These are phyloP conservation scores for Sitophilus oryzae DNA, from an alignment of 1,140 invertebrate genomes.

Conservation along the genomic window DNA sequence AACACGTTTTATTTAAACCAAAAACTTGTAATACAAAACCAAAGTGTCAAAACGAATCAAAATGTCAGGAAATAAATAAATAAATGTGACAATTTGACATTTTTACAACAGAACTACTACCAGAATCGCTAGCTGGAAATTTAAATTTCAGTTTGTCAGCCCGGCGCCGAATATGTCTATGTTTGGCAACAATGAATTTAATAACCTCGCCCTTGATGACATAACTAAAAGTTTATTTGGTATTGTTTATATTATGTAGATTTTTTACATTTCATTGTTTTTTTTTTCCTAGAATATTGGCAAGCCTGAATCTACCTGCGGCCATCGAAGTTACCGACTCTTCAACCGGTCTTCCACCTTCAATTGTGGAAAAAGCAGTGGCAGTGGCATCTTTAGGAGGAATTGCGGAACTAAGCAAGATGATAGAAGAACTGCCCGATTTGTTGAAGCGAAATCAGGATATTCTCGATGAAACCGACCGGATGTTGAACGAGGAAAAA, in stretches of 20 bases:
- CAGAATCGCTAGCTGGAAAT: too few species aligned
- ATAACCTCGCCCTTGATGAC: too few species aligned
- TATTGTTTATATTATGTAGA: neutral
- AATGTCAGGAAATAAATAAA: too few species aligned
- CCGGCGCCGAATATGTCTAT: too few species aligned
- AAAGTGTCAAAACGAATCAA: too few species aligned
- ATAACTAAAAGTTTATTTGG: too few species aligned
- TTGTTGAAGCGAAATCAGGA: conserved; percentile 88
- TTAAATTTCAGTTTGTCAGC: too few species aligned
- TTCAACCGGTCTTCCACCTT: conserved; percentile 75
- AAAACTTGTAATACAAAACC: too few species aligned
- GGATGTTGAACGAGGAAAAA: conserved; percentile 86
- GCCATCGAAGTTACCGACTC: conserved; percentile 85
- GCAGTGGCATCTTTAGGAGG: conserved; percentile 64
- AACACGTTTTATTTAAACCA: too few species aligned
- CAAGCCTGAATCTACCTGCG: conserved; percentile 93
- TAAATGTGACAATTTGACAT: too few species aligned
- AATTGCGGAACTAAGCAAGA: conserved; percentile 51
- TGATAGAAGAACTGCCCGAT: conserved; percentile 80
- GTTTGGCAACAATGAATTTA: too few species aligned
- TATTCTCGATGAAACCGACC: conserved; percentile 75
- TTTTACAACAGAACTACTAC: too few species aligned
- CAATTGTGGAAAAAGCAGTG: conserved; percentile 80
- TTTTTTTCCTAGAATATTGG: conserved; percentile 62
- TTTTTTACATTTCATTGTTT: neutral